phyloP scores from a whole-genome alignment of 1,140 invertebrate species.

The Uloborus diversus region DNA sequence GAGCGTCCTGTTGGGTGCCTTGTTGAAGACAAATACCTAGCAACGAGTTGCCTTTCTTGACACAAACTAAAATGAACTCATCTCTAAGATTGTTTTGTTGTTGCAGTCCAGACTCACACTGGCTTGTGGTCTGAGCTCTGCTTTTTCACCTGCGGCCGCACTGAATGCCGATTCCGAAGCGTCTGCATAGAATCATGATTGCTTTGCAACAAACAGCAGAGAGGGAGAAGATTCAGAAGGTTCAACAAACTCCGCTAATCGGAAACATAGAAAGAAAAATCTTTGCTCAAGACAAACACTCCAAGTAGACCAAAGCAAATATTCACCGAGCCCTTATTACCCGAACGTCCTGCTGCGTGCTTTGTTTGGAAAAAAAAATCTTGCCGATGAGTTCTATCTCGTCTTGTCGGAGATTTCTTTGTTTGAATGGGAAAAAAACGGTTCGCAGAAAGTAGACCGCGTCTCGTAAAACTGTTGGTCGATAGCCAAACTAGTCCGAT shows the following conservation, averaged over 20 bases:
- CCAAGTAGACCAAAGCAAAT: slow-evolving; percentile 27
- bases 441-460: slow-evolving; percentile 16
- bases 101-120: background rate
- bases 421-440: background rate
- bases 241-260: background rate
- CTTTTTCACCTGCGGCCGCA: background rate
- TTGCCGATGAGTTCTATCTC: no score
- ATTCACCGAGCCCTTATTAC: slow-evolving; percentile 44
- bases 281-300: background rate
- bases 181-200: background rate
- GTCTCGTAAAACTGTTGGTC: background rate
- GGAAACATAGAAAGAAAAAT: background rate
- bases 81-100: no score
- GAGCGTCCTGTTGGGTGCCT: no score
- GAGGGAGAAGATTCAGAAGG: background rate
- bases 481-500: slow-evolving; percentile 11
- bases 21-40: no score
- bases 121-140: background rate
- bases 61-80: background rate
- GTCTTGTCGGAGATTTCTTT: no score
- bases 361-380: slow-evolving; percentile 33
- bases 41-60: no score
- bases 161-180: background rate
- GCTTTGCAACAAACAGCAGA: background rate
- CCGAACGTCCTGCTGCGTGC: slow-evolving; percentile 29